Base-by-base conservation (phyloP, 2,888 invertebrate genomes). In the Caenorhabditis parvicauda region DNA sequence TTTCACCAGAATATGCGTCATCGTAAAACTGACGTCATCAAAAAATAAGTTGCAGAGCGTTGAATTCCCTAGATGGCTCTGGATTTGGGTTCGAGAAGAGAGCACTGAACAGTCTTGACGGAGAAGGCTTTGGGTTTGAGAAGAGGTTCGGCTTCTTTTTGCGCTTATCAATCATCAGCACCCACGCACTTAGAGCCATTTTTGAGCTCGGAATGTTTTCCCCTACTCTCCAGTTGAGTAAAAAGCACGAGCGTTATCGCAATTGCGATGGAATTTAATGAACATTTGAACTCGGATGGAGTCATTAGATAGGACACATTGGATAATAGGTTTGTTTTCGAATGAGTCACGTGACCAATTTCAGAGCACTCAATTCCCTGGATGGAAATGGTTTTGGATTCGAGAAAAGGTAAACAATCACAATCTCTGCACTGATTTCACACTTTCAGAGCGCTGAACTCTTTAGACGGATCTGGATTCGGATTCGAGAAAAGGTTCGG, bases 81-180 rank as follows among this genome's bases (percentile, higher is more conserved):
- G 69, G 69, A 19, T 69, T 69, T 41, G 69, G 69, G 1, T 69
- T 68, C 51, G 68, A 68, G 37, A 68, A 68, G 50, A 46, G 70
- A 46, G 70, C 70, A 24, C 45, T 70, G 55, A 59, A 66, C 54
- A 49, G 52, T 4, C 42, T 67, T 22, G 67, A 67, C 35, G 64
- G 64, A 14, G 49, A 45, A 28, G 67, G 64, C 6, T 67, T 63
- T 45, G 60, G 60, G 12, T 64, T 64, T 35, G 52, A 55, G 6
- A 62, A 62, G 44, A 44, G 61, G 49, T 37, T 5, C 14, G 39
- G 3, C 28, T 14, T 4, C n/a, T 3, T 6, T 14, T 37, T 48
- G 4, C n/a, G 21, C 7, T 14, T 7, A 22, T 39, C 9, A n/a
- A n/a, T n/a, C n/a, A n/a, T n/a, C n/a, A n/a, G n/a, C n/a, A n/a